A percentile compares a stretch with the other conserved stretches of the same genome.
Evolutionary conservation across 2,888 invertebrate genomes (phyloP).

Genomic region (Euplagia quadripunctaria): DNA sequence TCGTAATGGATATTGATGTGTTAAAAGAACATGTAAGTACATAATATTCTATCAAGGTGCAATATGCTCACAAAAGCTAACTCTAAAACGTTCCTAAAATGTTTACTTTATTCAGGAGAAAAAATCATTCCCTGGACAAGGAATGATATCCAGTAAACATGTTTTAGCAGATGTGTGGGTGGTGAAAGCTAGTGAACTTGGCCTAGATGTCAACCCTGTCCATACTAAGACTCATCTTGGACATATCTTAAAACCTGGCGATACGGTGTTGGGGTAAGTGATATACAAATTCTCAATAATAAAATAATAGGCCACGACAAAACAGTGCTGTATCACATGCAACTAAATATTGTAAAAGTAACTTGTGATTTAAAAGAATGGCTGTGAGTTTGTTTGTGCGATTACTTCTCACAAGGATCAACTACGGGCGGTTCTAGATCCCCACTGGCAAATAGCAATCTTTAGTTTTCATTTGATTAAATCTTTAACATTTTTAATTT

Average conservation of each 20-base stretch:
- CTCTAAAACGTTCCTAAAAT: not conserved
- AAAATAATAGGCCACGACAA: no score
- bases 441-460: no score
- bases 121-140: constrained; percentile 95
- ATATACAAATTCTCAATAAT: not conserved
- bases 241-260: constrained; percentile 96
- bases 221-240: constrained; percentile 98
- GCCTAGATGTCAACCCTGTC: constrained; percentile 92
- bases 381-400: no score
- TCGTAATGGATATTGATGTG: constrained; percentile 97
- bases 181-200: constrained; percentile 94
- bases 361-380: no score
- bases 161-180: constrained; percentile 97
- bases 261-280: constrained; percentile 95
- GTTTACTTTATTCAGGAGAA: constrained; percentile 86
- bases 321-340: no score
- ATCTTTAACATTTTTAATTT: not conserved
- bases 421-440: no score
- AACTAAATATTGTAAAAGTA: no score
- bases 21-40: constrained; percentile 88
- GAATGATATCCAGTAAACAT: constrained; percentile 95
- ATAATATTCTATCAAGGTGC: not conserved
- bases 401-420: no score
- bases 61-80: not conserved
- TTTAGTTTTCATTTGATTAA: no score